These are phyloP conservation scores for Myotis myotis DNA, from an alignment of 2,797 vertebrate species.

Conservation along the genomic window DNA sequence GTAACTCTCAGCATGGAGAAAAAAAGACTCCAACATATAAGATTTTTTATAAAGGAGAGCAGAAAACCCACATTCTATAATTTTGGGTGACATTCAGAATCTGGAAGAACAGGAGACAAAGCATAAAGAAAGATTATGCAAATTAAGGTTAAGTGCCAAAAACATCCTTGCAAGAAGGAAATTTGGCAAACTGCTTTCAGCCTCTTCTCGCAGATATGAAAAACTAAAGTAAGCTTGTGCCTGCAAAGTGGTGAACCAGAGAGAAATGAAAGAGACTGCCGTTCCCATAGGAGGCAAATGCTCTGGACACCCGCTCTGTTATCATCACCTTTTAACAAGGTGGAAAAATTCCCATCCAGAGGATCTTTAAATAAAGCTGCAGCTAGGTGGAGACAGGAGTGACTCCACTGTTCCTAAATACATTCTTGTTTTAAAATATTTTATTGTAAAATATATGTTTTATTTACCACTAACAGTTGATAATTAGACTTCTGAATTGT, in stretches of 20 bases:
- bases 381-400: background rate
- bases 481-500: background rate
- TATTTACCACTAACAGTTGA: background rate
- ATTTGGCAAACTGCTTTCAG: background rate
- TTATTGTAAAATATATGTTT: background rate
- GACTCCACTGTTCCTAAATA: background rate
- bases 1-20: background rate
- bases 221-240: background rate
- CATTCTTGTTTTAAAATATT: background rate
- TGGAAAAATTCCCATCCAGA: background rate
- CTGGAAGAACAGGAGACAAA: slow-evolving; percentile 61
- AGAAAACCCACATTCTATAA: slow-evolving; percentile 15
- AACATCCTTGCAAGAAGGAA: slow-evolving; percentile 47
- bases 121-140: slow-evolving; percentile 48
- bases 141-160: background rate
- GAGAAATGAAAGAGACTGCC: background rate
- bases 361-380: background rate
- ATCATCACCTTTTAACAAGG: background rate
- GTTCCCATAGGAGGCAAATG: background rate
- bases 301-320: background rate
- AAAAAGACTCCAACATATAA: background rate
- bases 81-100: slow-evolving; percentile 49
- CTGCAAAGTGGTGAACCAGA: background rate
- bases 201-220: slow-evolving; percentile 16
- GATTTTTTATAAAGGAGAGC: background rate